Base-by-base conservation (phyloP, 1,140 invertebrate species). In the Rhizoglyphus robini region DNA sequence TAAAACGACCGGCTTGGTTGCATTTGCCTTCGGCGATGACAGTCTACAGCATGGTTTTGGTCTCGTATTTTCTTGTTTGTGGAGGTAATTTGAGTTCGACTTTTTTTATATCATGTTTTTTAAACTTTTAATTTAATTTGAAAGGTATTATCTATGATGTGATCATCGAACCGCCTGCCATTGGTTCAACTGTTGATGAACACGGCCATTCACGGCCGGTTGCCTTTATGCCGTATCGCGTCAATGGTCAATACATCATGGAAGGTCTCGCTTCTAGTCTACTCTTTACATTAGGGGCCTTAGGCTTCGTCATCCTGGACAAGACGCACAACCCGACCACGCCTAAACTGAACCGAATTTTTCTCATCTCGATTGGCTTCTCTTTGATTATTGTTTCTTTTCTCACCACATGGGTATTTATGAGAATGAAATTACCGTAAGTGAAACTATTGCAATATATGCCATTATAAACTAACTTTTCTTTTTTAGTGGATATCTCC, bases 161-260 rank as follows among this genome's bases (percentile, higher is more conserved):
- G 0, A 98, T 98, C 74, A 90, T 96, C 54, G 95, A 98, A 77
- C 94, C 95, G 38, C 94, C 94, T 0, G 93, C 91, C 76, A 91
- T 97, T 68, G 94, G 95, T 54, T 94, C 90, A 3, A 96, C 93
- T 5, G 95, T 93, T 41, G 94, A 98, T 79, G 93, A 96, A 76
- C 85, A 90, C 78, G 94, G 94, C 18, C 90, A 96, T 75, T 90
- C 88, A 2, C 83, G 89, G 71, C 93, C 93, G 0, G 88, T 97
- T 15, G 94, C 94, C 2, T 97, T 98, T 75, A 96, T 98, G 92
- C 92, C 93, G 0, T 96, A 96, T 75, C 79, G 95, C 71, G 92
- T 98, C 0, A 98, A 98, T 79, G 95, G 93, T 0, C 94, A 98
- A 75, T 98, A 97, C 73, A 98, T 98, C 41, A 95, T 98, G 89